Evolutionary conservation across 2,113 vertebrate genomes (phyloP).

Genomic region (Myotis lucifugus): DNA sequence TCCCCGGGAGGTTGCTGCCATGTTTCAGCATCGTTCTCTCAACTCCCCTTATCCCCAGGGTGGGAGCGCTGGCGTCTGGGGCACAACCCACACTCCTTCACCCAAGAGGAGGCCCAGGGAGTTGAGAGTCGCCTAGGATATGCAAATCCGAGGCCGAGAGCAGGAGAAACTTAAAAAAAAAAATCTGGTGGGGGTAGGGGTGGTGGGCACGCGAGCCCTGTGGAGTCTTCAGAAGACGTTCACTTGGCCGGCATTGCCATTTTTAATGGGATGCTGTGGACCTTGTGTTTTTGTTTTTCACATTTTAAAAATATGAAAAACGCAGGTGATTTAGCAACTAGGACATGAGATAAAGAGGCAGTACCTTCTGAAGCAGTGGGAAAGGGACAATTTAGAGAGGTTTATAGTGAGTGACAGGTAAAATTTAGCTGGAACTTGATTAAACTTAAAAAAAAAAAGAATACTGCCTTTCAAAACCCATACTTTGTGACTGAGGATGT

Average conservation of each 20-base stretch:
- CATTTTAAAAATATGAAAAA: neutral
- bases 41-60: neutral
- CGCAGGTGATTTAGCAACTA: neutral
- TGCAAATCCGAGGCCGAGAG: neutral
- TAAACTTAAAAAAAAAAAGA: neutral
- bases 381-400: neutral
- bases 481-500: neutral
- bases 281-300: neutral
- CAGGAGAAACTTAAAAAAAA: constrained; percentile 8
- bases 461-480: neutral
- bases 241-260: neutral
- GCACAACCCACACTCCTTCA: neutral
- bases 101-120: neutral
- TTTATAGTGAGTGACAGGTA: neutral
- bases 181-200: too few relatives aligned
- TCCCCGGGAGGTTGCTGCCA: neutral
- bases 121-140: neutral
- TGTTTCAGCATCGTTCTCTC: neutral
- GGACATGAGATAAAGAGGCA: neutral
- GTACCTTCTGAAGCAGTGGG: neutral
- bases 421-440: neutral
- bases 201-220: neutral
- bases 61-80: neutral
- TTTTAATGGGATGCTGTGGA: neutral
- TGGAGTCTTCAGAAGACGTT: neutral